Percentiles rank a stretch among this genome's conserved stretches.
Conservation (phyloP, 2,888 invertebrate genomes). For the Drosophila anceps region DNA sequence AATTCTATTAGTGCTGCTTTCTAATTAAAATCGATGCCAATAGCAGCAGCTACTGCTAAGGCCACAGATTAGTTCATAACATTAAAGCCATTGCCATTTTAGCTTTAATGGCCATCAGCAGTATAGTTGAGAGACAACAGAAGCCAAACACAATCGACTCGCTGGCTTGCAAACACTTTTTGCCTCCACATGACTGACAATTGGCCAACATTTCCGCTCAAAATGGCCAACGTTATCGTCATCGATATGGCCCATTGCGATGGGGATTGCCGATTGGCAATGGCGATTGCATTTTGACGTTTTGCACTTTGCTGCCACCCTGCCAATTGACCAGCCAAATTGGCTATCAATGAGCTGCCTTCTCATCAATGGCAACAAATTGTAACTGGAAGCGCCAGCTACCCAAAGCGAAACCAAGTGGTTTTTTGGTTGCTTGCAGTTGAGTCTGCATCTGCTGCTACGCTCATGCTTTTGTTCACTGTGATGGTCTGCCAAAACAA, state of each 20-base stretch:
- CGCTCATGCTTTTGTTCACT: constrained; percentile 21
- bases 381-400: constrained; percentile 13
- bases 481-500: constrained; percentile 40
- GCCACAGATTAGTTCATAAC: constrained; percentile 32
- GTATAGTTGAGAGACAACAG: constrained; percentile 15
- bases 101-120: constrained; percentile 54
- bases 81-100: constrained; percentile 50
- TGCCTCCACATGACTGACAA: constrained; percentile 37
- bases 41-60: constrained; percentile 24
- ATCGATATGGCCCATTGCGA: constrained; percentile 42
- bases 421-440: constrained; percentile 3
- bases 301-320: constrained; percentile 51
- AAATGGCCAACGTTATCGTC: constrained; percentile 48
- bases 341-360: constrained; percentile 69
- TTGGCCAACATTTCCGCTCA: constrained; percentile 53
- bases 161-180: neutral
- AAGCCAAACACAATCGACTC: neutral
- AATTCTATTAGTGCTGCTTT: constrained; percentile 76
- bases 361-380: constrained; percentile 26
- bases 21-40: constrained; percentile 69
- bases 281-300: constrained; percentile 44
- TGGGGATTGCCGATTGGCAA: constrained; percentile 20
- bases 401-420: neutral
- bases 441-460: constrained; percentile 12
- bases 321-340: constrained; percentile 70